Conservation (phyloP, 2,113 vertebrate genomes). For the human (Homo sapiens) region GRCh38 chr2:107347001-107347500, state of each 20-base stretch:
- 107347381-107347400: not conserved
- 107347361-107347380: not conserved
- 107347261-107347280: not conserved
- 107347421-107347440: not conserved
- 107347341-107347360: not conserved
- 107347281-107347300: not conserved
- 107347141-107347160: not conserved
- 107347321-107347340: not conserved
- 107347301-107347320: not conserved
- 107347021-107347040: not conserved
- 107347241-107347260: fast-evolving
- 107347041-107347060: not conserved
- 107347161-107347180: not conserved
- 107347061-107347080: not conserved
- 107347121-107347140: not conserved
- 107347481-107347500: no score
- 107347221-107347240: not conserved
- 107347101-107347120: not conserved
- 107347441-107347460: no score
- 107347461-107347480: no score
- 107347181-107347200: not conserved
- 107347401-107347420: not conserved
- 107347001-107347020: not conserved
- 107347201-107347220: not conserved
- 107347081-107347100: not conserved